phyloP scores from a whole-genome alignment of 2,888 invertebrate genomes.

The Psylliodes chrysocephalus region DNA sequence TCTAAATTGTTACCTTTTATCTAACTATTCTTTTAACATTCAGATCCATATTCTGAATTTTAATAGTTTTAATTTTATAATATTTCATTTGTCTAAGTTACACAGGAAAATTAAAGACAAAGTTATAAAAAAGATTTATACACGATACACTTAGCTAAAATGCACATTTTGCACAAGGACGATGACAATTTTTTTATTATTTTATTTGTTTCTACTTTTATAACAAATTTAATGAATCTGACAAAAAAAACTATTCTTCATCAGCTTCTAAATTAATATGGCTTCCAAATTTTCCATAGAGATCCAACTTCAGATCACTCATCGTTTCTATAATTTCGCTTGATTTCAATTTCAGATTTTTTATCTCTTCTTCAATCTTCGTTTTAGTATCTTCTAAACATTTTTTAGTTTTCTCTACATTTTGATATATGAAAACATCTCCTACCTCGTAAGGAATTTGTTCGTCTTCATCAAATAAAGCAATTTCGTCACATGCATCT shows the following conservation, averaged over 20 bases:
- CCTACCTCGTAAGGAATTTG: constrained; percentile 87
- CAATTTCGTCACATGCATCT: constrained; percentile 90
- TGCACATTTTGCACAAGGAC: too few species aligned
- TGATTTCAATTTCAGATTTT: constrained; percentile 75
- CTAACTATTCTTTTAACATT: too few species aligned
- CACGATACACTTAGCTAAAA: too few species aligned
- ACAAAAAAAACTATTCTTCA: constrained; percentile 71
- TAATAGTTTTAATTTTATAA: too few species aligned
- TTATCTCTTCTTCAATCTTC: constrained; percentile 77
- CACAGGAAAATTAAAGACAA: too few species aligned
- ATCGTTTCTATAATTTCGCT: constrained; percentile 80
- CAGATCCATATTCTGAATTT: too few species aligned
- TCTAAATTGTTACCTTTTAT: too few species aligned
- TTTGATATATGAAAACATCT: constrained; percentile 87
- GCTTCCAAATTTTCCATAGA: constrained; percentile 97
- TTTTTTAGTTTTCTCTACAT: constrained; percentile 79
- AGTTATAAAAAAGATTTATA: too few species aligned
- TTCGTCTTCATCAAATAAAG: constrained; percentile 80
- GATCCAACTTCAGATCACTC: constrained; percentile 87
- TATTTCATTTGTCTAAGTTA: too few species aligned
- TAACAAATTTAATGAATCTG: too few species aligned
- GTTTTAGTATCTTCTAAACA: constrained; percentile 81
- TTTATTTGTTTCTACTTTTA: too few species aligned
- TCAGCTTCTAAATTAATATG: constrained; percentile 98
- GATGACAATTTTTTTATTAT: too few species aligned